Base-by-base conservation (phyloP, 2,797 vertebrate species). In the Labeo calbasu region DNA sequence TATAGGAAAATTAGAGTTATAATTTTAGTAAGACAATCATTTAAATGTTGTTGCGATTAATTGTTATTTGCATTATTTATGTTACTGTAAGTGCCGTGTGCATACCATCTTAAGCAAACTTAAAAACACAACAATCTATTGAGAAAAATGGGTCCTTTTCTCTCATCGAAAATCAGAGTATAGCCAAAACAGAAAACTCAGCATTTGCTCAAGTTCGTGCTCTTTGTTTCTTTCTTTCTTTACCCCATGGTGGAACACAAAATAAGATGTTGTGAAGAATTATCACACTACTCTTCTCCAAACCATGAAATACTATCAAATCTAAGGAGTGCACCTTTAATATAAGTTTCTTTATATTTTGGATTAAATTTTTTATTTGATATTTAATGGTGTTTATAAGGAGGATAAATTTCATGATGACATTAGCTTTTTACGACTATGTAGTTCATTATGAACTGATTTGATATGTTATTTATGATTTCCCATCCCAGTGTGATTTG, bases 1-100 rank as follows among this genome's bases (percentile, higher is more conserved):
- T 77, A 46, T 66, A 32, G 46, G 57, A 65, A 65, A 43, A 82
- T 77, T 77, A 83, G 63, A 77, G 17, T 55, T 72, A 66, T 66
- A 36, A 46, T 8, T 46, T 9, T 46, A 50, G 15, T 63, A 36
- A 77, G 48, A 53, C 63, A 77, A 57, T 28, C 36, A 83, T 65
- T 46, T 55, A 65, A 43, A 82, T 82, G 59, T 15, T 65, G 69
- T 65, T 61, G 19, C 50, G 53, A 43, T 61, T 40, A 48, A 21
- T 51, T 81, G 43, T 71, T 77, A 19, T 36, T 66, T 83, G 12
- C 21, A 46, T 46, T 66, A 46, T 57, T 59, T 43, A 63, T 51
- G 28, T 66, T 82, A 25, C n/a, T 43, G 73, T 23, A 77, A 15
- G 19, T 65, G 28, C 14, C 2, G 1, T 82, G 15, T 73, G 59